Evolutionary conservation across 2,888 invertebrate species (phyloP), one percentile per base, ranked within the genome.

Genomic region (Sarcophaga subvicina): DNA sequence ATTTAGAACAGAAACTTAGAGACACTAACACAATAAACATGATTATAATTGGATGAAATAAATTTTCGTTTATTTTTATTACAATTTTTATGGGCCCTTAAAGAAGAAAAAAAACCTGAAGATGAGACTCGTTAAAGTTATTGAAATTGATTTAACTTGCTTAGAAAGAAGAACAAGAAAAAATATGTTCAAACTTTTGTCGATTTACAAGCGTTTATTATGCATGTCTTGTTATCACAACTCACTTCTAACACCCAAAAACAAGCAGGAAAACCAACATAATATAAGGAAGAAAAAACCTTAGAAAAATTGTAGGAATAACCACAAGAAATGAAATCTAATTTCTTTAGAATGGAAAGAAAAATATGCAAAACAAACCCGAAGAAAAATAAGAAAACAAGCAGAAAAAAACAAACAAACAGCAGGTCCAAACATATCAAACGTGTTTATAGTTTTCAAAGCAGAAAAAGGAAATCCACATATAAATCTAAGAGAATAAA

Each of bases 111-210:
- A 60, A 12, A 27, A 72, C 37, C 20, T 37, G 12, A 11, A 10
- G 37, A 37, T 45, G n/a, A 47, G 45, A 47, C 60, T 14, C 27
- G n/a, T 69, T 62, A 70, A 78, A 64, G 45, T 80, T 25, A 72
- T 80, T 80, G 66, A 60, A 80, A 72, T 22, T 66, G 64, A 22
- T 25, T 72, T 25, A 66, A 72, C 14, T 64, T 80, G 79, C 45
- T 45, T 10, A 37, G 8, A 37, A 37, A 10, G 8, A 37, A 37
- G 8, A 37, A 37, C 0, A 37, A 37, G 3, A 8, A 10, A 66
- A 66, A 59, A 66, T 60, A 66, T 60, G 45, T 22, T 25, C 45
- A n/a, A 72, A 64, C 25, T 66, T 80, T 72, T 80, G 72, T 37
- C 37, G 66, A 66, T 72, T 47, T 47, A 66, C 47, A 25, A 66